Evolutionary conservation across 2,797 vertebrate genomes (phyloP), one percentile per base, ranked within the genome.

Genomic region (Anguilla marmorata): DNA sequence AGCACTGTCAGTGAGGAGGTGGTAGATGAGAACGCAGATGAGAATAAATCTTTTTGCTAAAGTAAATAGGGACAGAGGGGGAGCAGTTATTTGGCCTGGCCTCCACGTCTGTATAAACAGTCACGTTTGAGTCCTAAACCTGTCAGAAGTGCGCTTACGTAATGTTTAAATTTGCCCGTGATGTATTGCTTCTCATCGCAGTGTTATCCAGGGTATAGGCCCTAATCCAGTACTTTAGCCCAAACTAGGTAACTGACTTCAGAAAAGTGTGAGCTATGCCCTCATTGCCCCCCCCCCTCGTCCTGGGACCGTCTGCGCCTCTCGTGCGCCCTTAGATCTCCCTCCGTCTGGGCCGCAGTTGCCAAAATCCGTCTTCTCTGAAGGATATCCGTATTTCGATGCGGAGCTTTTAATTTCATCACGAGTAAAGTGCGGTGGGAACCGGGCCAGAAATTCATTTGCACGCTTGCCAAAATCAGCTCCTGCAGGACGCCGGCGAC

Each of bases 91-190:
- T 30, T 72, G 66, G 66, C 66, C 14, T 14, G 50, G 27, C 45
- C 54, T 24, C 87, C 90, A 90, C 93, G 92, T 95, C 93, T 93
- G 92, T 94, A 91, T 93, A 95, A 95, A 94, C 66, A 41, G 72
- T 76, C 33, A 76, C 94, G 93, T 93, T 88, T 93, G 89, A 88
- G 89, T 90, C 92, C 91, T 91, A 90, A 91, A 92, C 90, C 91
- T 91, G 92, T 91, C 90, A 92, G 90, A 76, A 91, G 90, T 83
- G 90, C 0, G 54, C 14, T 95, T 94, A 92, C 87, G 89, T 93
- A 95, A 94, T 94, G 92, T 93, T 95, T 92, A 93, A 90, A 93
- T 94, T 92, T 90, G 90, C 91, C 90, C 90, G 88, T 90, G 89
- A 90, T 91, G 89, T 90, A 90, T 91, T 89, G 91, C 91, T 41